Conservation (phyloP, 2,888 invertebrate species). For the Drosophila niveifrons region DNA sequence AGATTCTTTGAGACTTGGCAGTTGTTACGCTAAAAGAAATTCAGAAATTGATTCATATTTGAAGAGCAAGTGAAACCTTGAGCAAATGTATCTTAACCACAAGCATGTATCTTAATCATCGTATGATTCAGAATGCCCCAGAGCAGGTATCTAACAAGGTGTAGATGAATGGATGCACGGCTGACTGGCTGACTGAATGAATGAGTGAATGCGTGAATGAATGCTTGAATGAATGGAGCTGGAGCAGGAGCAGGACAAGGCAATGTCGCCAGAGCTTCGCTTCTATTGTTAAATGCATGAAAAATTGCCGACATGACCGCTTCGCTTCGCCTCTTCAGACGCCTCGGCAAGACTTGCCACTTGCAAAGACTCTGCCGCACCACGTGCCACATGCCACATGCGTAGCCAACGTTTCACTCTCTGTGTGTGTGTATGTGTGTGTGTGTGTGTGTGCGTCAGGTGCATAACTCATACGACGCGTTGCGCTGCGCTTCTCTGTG, state of each 20-base stretch:
- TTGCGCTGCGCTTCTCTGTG: slow-evolving; percentile 20
- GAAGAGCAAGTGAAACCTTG: no score
- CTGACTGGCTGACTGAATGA: slow-evolving; percentile 7
- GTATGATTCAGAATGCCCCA: slow-evolving; percentile 7
- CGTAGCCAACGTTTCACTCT: neutral
- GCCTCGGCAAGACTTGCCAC: slow-evolving; percentile 23
- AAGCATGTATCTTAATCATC: slow-evolving; percentile 3
- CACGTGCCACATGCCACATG: slow-evolving; percentile 20
- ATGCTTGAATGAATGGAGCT: neutral
- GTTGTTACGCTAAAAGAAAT: no score
- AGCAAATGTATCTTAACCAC: neutral
- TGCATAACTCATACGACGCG: slow-evolving; percentile 75
- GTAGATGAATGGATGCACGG: slow-evolving; percentile 29
- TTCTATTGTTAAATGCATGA: slow-evolving; percentile 78
- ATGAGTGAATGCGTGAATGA: slow-evolving; percentile 2
- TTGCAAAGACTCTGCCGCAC: slow-evolving; percentile 14
- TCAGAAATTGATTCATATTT: no score
- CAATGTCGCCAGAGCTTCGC: slow-evolving; percentile 37
- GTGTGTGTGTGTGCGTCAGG: slow-evolving; percentile 30
- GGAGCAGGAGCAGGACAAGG: slow-evolving; percentile 40
- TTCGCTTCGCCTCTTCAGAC: slow-evolving; percentile 24
- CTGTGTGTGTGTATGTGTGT: slow-evolving; percentile 15
- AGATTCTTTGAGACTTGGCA: no score
- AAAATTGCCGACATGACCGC: slow-evolving; percentile 71
- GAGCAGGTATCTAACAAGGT: slow-evolving; percentile 24